Conservation (phyloP, 2,888 invertebrate genomes). For the Chalcosyrphus nemorum region DNA sequence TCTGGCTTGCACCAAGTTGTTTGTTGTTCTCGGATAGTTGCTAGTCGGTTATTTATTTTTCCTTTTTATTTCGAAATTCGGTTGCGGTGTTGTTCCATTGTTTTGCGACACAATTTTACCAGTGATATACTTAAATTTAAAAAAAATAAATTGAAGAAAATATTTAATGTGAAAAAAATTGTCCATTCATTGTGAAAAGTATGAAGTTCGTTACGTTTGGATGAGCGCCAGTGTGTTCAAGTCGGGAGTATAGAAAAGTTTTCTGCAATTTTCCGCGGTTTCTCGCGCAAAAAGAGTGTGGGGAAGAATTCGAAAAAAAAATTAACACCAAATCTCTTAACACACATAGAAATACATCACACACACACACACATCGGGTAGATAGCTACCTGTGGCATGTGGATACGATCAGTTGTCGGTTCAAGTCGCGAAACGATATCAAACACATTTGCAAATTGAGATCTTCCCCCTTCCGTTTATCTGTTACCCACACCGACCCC, state of each 20-base stretch:
- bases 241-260: constrained; percentile 52
- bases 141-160: neutral
- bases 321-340: constrained; percentile 59
- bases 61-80: too few species aligned
- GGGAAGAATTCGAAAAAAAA: constrained; percentile 28
- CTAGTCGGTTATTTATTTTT: neutral
- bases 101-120: constrained; percentile 52
- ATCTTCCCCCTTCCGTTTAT: neutral
- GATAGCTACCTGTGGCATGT: constrained; percentile 67
- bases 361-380: neutral
- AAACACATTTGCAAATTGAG: constrained; percentile 62
- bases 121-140: constrained; percentile 34
- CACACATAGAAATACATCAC: constrained; percentile 7
- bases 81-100: constrained; percentile 27
- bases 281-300: constrained; percentile 50
- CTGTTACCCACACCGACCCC: neutral
- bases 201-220: constrained; percentile 65
- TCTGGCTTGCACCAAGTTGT: constrained; percentile 57
- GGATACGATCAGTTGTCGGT: constrained; percentile 53
- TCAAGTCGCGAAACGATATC: constrained; percentile 51
- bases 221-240: constrained; percentile 35
- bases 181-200: neutral
- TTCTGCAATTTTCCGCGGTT: constrained; percentile 67
- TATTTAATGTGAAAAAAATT: neutral
- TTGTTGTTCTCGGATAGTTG: constrained; percentile 38